Percentiles rank a stretch among this genome's conserved stretches.
Evolutionary conservation across 2,797 vertebrate species (phyloP).

Genomic region (Intellagama lesueurii): DNA sequence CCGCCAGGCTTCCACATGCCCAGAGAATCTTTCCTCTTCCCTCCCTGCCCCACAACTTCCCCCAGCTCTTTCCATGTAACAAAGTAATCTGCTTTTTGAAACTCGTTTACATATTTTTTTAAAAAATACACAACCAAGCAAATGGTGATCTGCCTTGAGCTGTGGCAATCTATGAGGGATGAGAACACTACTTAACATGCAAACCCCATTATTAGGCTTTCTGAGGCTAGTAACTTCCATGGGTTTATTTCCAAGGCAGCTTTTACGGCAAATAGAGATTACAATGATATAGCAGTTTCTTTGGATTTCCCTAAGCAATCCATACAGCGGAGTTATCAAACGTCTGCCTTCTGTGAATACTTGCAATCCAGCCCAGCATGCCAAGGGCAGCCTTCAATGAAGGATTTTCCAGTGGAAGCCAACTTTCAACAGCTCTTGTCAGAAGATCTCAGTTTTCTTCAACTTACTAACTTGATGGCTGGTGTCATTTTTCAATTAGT

Average conservation of each 20-base stretch:
- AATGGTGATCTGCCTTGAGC: background rate
- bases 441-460: background rate
- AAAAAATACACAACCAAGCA: background rate
- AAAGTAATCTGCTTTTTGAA: background rate
- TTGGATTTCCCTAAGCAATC: background rate
- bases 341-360: background rate
- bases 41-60: too few species aligned
- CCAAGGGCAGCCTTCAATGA: slow-evolving; percentile 20
- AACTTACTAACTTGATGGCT: background rate
- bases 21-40: too few species aligned
- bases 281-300: background rate
- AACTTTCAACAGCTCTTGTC: background rate
- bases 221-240: background rate
- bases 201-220: background rate
- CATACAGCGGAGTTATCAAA: background rate
- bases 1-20: background rate
- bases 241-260: background rate
- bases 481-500: slow-evolving; percentile 20
- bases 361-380: slow-evolving; percentile 6
- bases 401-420: background rate
- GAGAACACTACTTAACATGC: background rate
- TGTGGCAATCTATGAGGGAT: background rate
- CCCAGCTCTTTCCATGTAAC: too few species aligned
- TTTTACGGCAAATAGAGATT: background rate
- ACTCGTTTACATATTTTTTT: background rate